phyloP scores from a whole-genome alignment of 2,113 vertebrate species.

The Macquaria australasica region DNA sequence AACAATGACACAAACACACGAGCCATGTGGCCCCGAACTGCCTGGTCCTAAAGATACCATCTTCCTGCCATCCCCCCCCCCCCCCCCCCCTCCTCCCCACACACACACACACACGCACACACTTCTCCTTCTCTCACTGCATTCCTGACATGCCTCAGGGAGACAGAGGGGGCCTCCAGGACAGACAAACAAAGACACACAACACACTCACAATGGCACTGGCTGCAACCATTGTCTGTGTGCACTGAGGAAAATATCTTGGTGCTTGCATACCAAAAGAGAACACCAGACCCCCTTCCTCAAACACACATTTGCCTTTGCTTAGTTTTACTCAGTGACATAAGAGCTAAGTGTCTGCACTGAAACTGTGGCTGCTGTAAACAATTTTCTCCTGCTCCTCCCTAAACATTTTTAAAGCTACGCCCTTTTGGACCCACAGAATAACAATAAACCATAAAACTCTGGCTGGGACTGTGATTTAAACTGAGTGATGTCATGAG shows the following conservation, averaged over 20 bases:
- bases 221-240: conserved; percentile 74
- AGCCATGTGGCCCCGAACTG: conserved; percentile 44
- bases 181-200: conserved; percentile 72
- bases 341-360: neutral
- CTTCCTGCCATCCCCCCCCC: conserved; percentile 50
- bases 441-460: conserved; percentile 28
- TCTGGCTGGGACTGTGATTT: conserved; percentile 37
- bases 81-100: no score
- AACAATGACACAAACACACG: conserved; percentile 58
- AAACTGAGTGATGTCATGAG: conserved; percentile 49
- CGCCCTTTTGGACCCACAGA: conserved; percentile 44
- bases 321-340: conserved; percentile 21
- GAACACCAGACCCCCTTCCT: conserved; percentile 16
- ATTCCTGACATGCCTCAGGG: conserved; percentile 82
- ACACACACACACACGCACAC: no score
- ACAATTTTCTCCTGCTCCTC: conserved; percentile 37
- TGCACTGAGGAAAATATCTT: conserved; percentile 65
- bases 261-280: conserved; percentile 71
- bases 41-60: conserved; percentile 59
- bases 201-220: conserved; percentile 72
- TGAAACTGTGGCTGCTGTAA: conserved; percentile 35
- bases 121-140: conserved; percentile 60
- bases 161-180: conserved; percentile 72
- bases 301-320: conserved; percentile 26
- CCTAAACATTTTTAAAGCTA: conserved; percentile 42